These are phyloP conservation scores for Okapia johnstoni DNA, from an alignment of 2,113 vertebrate species.

Conservation along the genomic window DNA sequence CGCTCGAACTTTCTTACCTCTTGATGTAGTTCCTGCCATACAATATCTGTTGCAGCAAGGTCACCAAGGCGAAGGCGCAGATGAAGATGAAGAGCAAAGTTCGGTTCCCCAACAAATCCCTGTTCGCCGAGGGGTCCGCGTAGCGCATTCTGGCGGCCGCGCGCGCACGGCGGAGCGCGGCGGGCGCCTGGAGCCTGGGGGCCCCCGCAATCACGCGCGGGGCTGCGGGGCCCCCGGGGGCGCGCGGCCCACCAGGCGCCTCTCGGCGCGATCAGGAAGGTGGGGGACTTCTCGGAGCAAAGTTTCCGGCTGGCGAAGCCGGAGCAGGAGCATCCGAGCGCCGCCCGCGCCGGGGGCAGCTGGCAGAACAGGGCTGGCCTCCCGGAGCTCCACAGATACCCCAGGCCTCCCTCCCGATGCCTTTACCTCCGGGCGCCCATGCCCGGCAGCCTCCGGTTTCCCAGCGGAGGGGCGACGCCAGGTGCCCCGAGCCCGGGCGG, in stretches of 20 bases:
- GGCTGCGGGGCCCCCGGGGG: conserved; percentile 45
- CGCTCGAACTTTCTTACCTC: conserved; percentile 85
- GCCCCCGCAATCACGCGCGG: conserved; percentile 59
- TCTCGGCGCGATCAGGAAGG: not conserved
- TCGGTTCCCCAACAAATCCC: conserved; percentile 95
- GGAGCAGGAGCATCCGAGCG: not conserved
- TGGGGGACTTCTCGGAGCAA: conserved; percentile 72
- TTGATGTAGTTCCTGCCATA: conserved; percentile 97
- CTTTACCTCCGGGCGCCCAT: conserved; percentile 56
- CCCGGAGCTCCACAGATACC: not conserved
- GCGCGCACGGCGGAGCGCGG: conserved; percentile 63
- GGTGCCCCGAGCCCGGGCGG: conserved; percentile 70
- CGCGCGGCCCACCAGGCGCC: not conserved
- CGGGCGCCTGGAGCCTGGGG: conserved; percentile 73
- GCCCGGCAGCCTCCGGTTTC: conserved; percentile 75
- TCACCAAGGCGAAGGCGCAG: conserved; percentile 98
- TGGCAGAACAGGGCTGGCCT: not conserved
- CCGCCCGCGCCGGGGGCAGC: conserved; percentile 1
- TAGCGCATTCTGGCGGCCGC: conserved; percentile 88
- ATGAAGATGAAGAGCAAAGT: conserved; percentile 99
- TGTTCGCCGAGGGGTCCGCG: conserved; percentile 90
- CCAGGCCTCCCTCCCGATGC: conserved; percentile 57
- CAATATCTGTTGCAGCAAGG: conserved; percentile 96
- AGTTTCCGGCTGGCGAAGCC: conserved; percentile 45
- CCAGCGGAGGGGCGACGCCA: conserved; percentile 75